These are phyloP conservation scores for Paramacrobiotus metropolitanus DNA, from an alignment of 1,140 invertebrate species.

Conservation along the genomic window DNA sequence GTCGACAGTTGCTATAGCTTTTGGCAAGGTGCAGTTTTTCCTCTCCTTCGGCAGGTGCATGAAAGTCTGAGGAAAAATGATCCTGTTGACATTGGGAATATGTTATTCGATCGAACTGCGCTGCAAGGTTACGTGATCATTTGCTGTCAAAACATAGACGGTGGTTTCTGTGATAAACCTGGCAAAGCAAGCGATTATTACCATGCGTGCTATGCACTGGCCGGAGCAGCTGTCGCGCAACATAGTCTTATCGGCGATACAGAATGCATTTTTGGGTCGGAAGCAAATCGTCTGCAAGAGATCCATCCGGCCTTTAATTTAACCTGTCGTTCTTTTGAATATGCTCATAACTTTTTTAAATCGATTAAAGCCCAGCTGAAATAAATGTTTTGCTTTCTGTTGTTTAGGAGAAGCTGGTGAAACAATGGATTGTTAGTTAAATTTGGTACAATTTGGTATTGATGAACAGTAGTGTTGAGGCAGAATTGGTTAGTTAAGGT, in stretches of 20 bases:
- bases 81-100: slow-evolving; percentile 22
- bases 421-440: no score
- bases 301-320: slow-evolving; percentile 2
- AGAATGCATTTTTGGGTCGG: background rate
- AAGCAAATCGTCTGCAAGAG: background rate
- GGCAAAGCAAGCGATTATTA: slow-evolving; percentile 80
- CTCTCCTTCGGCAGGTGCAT: slow-evolving; percentile 39
- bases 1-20: slow-evolving; percentile 97
- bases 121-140: slow-evolving; percentile 82
- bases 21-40: slow-evolving; percentile 83
- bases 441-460: no score
- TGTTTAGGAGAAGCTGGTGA: no score
- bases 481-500: no score
- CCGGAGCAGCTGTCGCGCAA: slow-evolving; percentile 80
- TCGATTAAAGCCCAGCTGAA: no score
- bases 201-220: slow-evolving; percentile 84
- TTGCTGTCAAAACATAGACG: slow-evolving; percentile 64
- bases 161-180: slow-evolving; percentile 89
- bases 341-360: background rate
- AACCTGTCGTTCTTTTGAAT: background rate
- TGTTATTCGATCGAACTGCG: slow-evolving; percentile 55
- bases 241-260: slow-evolving; percentile 22
- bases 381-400: no score
- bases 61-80: slow-evolving; percentile 20
- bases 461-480: no score